These are phyloP conservation scores for Hipparchia semele DNA, from an alignment of 2,888 invertebrate genomes.

Conservation along the genomic window DNA sequence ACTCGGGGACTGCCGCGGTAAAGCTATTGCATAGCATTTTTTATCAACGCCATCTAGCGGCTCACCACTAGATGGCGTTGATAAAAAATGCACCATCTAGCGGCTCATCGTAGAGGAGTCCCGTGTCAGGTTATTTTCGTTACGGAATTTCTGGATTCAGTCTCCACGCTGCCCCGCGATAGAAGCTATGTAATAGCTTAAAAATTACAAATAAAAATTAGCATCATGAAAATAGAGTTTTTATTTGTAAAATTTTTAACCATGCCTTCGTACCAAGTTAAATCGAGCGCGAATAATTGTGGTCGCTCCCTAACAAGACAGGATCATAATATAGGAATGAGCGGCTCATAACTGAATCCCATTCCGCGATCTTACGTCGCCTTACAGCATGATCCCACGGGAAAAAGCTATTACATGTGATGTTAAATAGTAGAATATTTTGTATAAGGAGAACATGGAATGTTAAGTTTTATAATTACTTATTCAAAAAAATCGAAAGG, in stretches of 20 bases:
- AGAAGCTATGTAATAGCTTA: too few species aligned
- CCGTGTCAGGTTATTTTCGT: too few species aligned
- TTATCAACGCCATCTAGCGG: too few species aligned
- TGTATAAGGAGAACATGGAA: not conserved
- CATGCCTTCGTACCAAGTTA: not conserved
- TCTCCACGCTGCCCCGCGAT: too few species aligned
- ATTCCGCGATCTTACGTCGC: constrained; percentile 34
- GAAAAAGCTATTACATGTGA: constrained; percentile 27
- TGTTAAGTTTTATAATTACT: not conserved
- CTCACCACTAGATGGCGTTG: too few species aligned
- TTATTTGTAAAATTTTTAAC: too few species aligned
- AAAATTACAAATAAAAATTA: too few species aligned
- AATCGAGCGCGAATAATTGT: constrained; percentile 26
- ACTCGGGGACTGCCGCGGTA: too few species aligned
- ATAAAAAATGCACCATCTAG: too few species aligned
- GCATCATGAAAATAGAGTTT: not conserved
- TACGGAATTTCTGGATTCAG: too few species aligned
- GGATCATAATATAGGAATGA: constrained; percentile 38
- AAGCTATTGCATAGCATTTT: too few species aligned
- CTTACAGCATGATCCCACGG: constrained; percentile 35
- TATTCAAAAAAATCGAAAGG: not conserved
- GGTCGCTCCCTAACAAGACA: constrained; percentile 27
- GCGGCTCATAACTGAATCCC: constrained; percentile 37
- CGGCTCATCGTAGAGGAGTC: too few species aligned
- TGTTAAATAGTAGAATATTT: not conserved